These are phyloP conservation scores for Drosophila tanythrix DNA, from an alignment of 2,888 invertebrate species.

Conservation along the genomic window DNA sequence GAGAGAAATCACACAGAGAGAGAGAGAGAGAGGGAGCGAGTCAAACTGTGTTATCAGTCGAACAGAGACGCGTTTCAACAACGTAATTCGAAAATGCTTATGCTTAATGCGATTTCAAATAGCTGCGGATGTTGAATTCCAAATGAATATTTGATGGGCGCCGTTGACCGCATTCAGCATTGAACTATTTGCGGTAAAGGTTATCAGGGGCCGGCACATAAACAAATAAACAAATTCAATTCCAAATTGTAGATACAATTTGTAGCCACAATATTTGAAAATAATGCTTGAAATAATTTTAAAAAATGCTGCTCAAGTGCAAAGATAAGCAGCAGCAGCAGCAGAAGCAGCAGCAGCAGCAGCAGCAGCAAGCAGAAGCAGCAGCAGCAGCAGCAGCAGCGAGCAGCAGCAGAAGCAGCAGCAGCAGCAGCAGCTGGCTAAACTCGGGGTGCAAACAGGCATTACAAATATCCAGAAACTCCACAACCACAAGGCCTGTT, in stretches of 20 bases:
- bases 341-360: slow-evolving; percentile 34
- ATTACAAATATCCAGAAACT: background rate
- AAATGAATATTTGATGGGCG: slow-evolving; percentile 31
- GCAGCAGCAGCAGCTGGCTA: slow-evolving; percentile 43
- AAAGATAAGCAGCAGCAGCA: background rate
- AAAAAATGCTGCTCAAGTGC: background rate
- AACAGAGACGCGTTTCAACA: background rate
- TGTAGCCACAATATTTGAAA: background rate
- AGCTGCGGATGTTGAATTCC: slow-evolving; percentile 19
- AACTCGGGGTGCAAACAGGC: slow-evolving; percentile 7
- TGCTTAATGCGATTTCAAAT: slow-evolving; percentile 23
- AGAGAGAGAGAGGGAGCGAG: background rate
- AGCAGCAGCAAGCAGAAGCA: slow-evolving; percentile 28
- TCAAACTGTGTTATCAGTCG: background rate
- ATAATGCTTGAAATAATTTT: background rate
- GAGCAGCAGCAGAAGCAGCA: background rate
- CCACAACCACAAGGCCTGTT: background rate
- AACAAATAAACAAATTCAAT: slow-evolving; percentile 13
- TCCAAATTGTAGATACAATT: slow-evolving; percentile 27
- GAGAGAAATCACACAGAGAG: background rate
- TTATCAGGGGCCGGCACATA: slow-evolving; percentile 49
- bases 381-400: background rate
- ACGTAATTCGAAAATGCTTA: slow-evolving; percentile 5
- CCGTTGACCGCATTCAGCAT: slow-evolving; percentile 67
- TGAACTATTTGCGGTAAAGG: slow-evolving; percentile 62